These are phyloP conservation scores for Atrina japonica DNA, from an alignment of 2,888 invertebrate species.

Conservation along the genomic window DNA sequence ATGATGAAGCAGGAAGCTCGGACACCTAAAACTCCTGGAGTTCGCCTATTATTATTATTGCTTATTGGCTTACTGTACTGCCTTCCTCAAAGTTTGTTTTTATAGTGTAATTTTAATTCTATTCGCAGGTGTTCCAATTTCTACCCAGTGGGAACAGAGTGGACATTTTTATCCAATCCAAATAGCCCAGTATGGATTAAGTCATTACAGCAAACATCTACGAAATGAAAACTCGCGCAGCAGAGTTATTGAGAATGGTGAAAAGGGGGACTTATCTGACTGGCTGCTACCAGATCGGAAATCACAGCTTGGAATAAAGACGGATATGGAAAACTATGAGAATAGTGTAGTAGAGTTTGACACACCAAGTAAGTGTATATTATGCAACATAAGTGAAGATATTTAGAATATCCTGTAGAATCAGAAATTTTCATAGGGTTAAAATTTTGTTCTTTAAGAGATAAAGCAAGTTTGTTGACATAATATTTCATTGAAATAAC, in stretches of 20 bases:
- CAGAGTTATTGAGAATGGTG: slow-evolving; percentile 38
- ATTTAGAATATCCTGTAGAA: no score
- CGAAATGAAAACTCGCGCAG: slow-evolving; percentile 89
- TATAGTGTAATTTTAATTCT: no score
- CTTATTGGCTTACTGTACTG: no score
- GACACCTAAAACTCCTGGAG: no score
- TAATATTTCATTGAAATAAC: no score
- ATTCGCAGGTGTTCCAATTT: slow-evolving; percentile 80
- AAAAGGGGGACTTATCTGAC: slow-evolving; percentile 19
- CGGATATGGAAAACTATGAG: slow-evolving; percentile 79
- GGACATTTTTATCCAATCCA: slow-evolving; percentile 99
- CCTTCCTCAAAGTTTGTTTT: no score
- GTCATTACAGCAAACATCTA: slow-evolving; percentile 97
- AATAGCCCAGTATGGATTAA: slow-evolving; percentile 98
- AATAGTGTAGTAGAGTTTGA: slow-evolving; percentile 83
- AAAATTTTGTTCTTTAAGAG: no score
- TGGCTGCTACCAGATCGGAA: slow-evolving; percentile 48
- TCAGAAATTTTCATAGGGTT: no score
- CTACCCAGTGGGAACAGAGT: slow-evolving; percentile 90
- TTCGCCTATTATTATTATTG: no score
- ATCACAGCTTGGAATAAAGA: slow-evolving; percentile 24
- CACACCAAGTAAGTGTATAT: slow-evolving; percentile 82
- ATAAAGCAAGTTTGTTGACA: no score
- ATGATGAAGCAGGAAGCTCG: no score
- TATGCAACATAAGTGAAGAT: no score